These are phyloP conservation scores for Adoxophyes honmai DNA, from an alignment of 1,140 invertebrate genomes.

Conservation along the genomic window DNA sequence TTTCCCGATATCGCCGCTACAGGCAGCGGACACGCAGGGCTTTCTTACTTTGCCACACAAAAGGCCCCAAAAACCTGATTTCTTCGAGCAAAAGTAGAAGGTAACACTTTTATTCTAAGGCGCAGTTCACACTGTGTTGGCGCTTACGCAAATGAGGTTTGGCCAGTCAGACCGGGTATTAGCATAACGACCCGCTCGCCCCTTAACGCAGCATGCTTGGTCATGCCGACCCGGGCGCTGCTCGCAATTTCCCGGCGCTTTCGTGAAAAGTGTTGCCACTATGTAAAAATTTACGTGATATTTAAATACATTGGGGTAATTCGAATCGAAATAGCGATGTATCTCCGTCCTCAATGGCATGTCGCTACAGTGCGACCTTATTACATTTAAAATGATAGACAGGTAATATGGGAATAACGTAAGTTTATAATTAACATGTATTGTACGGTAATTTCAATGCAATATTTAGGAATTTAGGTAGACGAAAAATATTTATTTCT, in stretches of 20 bases:
- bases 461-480: too few relatives aligned
- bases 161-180: conserved; percentile 44
- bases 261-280: conserved; percentile 49
- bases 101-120: conserved; percentile 15
- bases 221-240: conserved; percentile 66
- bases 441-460: too few relatives aligned
- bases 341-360: too few relatives aligned
- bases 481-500: too few relatives aligned
- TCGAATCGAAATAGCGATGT: neutral
- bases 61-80: conserved; percentile 10
- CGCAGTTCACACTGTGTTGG: conserved; percentile 19
- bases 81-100: conserved; percentile 10
- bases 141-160: conserved; percentile 22
- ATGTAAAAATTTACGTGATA: conserved; percentile 24
- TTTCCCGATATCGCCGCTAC: conserved; percentile 67
- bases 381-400: too few relatives aligned
- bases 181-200: conserved; percentile 69
- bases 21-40: conserved; percentile 61
- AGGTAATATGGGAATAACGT: too few relatives aligned
- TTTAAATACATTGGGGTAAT: neutral
- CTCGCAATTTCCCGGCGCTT: conserved; percentile 63
- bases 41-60: conserved; percentile 25
- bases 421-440: too few relatives aligned
- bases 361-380: too few relatives aligned
- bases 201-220: conserved; percentile 74